A percentile compares a stretch with the other conserved stretches of the same genome.
These are phyloP conservation scores for Cololabis saira DNA, from an alignment of 2,113 vertebrate species.

Conservation along the genomic window DNA sequence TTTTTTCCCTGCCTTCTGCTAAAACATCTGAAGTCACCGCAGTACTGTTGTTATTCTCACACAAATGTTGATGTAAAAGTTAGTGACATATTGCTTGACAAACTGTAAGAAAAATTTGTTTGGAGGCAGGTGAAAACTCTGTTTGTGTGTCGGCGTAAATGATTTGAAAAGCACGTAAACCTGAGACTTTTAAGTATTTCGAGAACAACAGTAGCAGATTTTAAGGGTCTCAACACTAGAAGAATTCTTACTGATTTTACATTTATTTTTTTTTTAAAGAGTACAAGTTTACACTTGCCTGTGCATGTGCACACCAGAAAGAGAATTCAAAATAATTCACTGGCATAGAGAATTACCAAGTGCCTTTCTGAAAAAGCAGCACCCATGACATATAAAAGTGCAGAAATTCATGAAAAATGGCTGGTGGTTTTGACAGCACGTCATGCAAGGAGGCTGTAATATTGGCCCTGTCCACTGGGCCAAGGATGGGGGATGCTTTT, in stretches of 20 bases:
- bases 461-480: slow-evolving; percentile 68
- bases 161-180: slow-evolving; percentile 2
- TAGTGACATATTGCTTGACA: slow-evolving; percentile 52
- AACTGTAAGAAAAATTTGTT: slow-evolving; percentile 53
- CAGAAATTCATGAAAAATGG: slow-evolving; percentile 68
- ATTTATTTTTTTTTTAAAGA: not conserved
- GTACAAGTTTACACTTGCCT: not conserved
- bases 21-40: slow-evolving; percentile 55
- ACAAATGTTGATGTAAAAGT: slow-evolving; percentile 43
- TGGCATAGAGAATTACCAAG: slow-evolving; percentile 64
- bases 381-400: slow-evolving; percentile 71
- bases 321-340: slow-evolving; percentile 61
- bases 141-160: slow-evolving; percentile 14
- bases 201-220: slow-evolving; percentile 17
- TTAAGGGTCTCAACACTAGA: slow-evolving; percentile 7
- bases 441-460: slow-evolving; percentile 54
- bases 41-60: slow-evolving; percentile 50
- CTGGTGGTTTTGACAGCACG: slow-evolving; percentile 58
- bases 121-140: slow-evolving; percentile 25
- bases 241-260: not conserved
- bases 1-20: slow-evolving; percentile 39
- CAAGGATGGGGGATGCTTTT: slow-evolving; percentile 68
- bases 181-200: slow-evolving; percentile 11
- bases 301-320: slow-evolving; percentile 14
- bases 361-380: slow-evolving; percentile 48